Base-by-base conservation (phyloP, 2,113 vertebrate genomes). In the Garra rufa region DNA sequence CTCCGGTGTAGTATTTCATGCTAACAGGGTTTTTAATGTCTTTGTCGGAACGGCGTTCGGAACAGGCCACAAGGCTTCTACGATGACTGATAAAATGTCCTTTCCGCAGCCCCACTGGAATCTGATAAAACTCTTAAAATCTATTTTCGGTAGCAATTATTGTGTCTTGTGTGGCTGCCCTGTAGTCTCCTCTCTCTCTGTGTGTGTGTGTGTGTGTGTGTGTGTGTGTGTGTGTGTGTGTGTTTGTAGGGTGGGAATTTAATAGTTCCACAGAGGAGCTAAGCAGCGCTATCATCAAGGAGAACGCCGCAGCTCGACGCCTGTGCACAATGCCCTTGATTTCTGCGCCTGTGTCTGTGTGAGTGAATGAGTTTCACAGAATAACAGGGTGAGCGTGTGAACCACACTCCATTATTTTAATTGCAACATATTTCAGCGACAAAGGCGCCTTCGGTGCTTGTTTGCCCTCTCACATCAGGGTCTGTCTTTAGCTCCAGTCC, bases 141-240 rank as follows among this genome's bases (percentile, higher is more conserved):
- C 83, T 87, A 85, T 87, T 85, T 84, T 77, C 76, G 76, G 78
- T 38, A 44, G 73, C 78, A 59, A 67, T 82, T 82, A 77, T 79
- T 83, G 81, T 86, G 65, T 44, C 69, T 59, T 61, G 59, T 65
- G 82, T 82, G 82, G 74, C 57, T 24, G 75, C 48, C 48, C 78
- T 84, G 70, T 84, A 69, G 74, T 75, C 77, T 75, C 34, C 43
- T 50, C 70, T 70, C 41, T 74, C 70, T 55, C 76, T 67, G 77
- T 50, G 28, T 74, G 76, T 55, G 78, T 70, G 61, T 65, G 80
- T 67, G 77, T 50, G 28, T 74, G 76, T 55, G 78, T 70, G 61
- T 65, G 61, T 48, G 55, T 44, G 38, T 67, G 38, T 46, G 80
- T 67, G 81, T 50, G 67, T 69, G 85, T 71, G 76, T 65, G 61